Conservation (phyloP, 1,140 invertebrate genomes). For the Rhagoletis pomonella region DNA sequence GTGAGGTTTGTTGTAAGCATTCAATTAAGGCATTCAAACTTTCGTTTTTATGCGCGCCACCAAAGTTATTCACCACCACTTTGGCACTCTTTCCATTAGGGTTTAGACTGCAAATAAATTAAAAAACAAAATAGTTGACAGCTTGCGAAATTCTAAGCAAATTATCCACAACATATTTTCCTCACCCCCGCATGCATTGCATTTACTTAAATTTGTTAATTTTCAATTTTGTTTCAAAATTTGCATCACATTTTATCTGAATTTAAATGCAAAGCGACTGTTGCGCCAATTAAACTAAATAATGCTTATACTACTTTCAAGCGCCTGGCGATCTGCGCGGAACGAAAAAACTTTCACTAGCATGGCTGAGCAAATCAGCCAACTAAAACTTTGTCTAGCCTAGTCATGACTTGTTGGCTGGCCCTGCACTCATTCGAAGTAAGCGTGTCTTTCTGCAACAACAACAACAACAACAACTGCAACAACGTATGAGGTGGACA, state of each 20-base stretch:
- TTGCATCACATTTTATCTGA: slow-evolving; percentile 45
- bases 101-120: background rate
- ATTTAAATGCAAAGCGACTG: slow-evolving; percentile 47
- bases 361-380: slow-evolving; percentile 44
- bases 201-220: background rate
- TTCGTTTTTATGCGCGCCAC: too few relatives aligned
- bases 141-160: background rate
- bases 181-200: background rate
- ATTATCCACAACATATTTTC: background rate
- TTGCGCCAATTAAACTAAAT: background rate
- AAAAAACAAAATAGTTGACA: background rate
- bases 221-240: slow-evolving; percentile 41
- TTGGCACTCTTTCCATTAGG: background rate
- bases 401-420: slow-evolving; percentile 1
- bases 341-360: slow-evolving; percentile 26
- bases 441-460: background rate
- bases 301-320: too few relatives aligned
- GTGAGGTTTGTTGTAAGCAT: too few relatives aligned
- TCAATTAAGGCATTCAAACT: too few relatives aligned
- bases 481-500: slow-evolving; percentile 4
- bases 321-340: too few relatives aligned
- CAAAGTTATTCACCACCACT: too few relatives aligned
- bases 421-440: background rate
- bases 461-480: slow-evolving; percentile 12
- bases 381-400: slow-evolving; percentile 47